Evolutionary conservation across 2,113 vertebrate genomes (phyloP).

Genomic region (Gopherus flavomarginatus): DNA sequence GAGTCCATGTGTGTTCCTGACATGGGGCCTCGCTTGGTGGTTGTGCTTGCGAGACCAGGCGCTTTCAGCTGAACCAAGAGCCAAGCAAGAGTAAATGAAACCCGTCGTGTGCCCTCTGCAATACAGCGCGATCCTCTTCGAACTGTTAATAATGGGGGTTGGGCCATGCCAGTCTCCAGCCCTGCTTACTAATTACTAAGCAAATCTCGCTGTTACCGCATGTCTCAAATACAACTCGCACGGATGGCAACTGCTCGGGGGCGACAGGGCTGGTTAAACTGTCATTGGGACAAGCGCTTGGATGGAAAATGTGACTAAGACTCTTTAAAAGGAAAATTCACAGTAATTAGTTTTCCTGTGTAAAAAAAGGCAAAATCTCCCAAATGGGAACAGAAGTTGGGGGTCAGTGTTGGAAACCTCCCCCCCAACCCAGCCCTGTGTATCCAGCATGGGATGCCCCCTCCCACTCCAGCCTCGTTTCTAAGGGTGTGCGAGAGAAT

Average conservation of each 20-base stretch:
- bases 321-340: neutral
- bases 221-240: neutral
- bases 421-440: too few species aligned
- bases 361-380: neutral
- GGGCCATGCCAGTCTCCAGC: neutral
- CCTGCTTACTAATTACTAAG: constrained; percentile 28
- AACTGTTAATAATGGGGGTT: neutral
- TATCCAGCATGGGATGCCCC: neutral
- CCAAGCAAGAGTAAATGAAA: neutral
- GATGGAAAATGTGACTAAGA: neutral
- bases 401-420: neutral
- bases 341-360: neutral
- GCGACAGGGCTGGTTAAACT: neutral
- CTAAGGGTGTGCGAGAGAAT: neutral
- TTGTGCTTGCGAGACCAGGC: neutral
- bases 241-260: neutral
- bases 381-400: neutral
- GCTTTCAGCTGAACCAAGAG: neutral
- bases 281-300: neutral
- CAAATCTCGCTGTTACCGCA: neutral
- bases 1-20: neutral
- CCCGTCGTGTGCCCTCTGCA: neutral
- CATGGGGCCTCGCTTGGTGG: neutral
- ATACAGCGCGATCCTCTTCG: constrained; percentile 40
- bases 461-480: too few species aligned